Evolutionary conservation across 2,888 invertebrate species (phyloP), one percentile per base, ranked within the genome.

Genomic region (Tupiocoris notatus): DNA sequence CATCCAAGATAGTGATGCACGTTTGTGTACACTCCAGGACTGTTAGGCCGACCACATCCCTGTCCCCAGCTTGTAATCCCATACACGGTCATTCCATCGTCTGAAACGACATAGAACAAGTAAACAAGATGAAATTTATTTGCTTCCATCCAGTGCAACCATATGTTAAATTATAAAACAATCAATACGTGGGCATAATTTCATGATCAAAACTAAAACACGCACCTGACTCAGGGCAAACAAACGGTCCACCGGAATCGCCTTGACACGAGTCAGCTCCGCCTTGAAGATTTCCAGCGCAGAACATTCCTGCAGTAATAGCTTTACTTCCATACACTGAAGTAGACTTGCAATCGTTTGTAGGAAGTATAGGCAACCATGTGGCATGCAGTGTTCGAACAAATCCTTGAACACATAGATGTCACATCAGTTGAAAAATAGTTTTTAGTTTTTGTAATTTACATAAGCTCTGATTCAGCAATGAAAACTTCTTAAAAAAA

Each of bases 241-340:
- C 90, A 21, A 93, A 84, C 6, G 94, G 93, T n/a, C 94, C 94
- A 22, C 94, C 94, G 56, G 92, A 92, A 83, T 94, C 94, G 0
- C 94, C 94, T 82, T 92, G 91, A 81, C 94, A 94, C 9, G 92
- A 89, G 83, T 94, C 94, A 0, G 89, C 86, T 39, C 92, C 91
- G 75, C 92, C 93, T 80, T 89, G 88, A 77, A 92, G 84, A 81
- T 87, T 89, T 1, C 93, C 94, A 21, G 94, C 94, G 84, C 94
- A 94, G 80, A 93, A 87, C 91, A 93, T 93, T 16, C 91, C 90
- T 2, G 88, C 86, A 0, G 89, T 89, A 78, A 92, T 86, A 6
- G 87, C 85, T 1, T 82, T 80, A 64, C 85, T 83, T 0, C 91
- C 91, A 81, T 93, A 92, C 66, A 92, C 87, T 81, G 89, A 86